Percentiles rank a stretch among this genome's conserved stretches.
Evolutionary conservation across 2,797 vertebrate genomes (phyloP).

Genomic region (Scyliorhinus canicula): DNA sequence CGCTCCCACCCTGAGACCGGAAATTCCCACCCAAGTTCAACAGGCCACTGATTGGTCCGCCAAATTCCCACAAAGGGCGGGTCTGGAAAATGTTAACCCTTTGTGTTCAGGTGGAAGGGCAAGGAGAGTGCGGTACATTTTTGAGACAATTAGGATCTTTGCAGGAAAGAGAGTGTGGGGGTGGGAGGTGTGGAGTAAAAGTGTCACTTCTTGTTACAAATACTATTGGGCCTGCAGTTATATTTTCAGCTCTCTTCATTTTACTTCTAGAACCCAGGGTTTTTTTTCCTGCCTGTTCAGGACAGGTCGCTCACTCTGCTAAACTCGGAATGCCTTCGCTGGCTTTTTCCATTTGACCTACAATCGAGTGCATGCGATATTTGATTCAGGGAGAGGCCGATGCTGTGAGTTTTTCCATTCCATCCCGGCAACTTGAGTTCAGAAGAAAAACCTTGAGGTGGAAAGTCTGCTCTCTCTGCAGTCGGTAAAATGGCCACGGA

Average conservation of each 20-base stretch:
- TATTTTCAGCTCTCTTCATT: neutral
- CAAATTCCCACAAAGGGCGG: too few species aligned
- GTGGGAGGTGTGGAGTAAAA: neutral
- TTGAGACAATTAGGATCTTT: neutral
- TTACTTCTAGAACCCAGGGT: neutral
- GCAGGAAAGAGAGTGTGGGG: neutral
- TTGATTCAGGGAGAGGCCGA: neutral
- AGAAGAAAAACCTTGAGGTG: neutral
- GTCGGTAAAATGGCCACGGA: neutral
- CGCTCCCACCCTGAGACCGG: too few species aligned
- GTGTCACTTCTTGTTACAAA: neutral
- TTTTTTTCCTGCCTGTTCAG: neutral
- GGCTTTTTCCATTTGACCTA: neutral
- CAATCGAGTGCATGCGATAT: neutral
- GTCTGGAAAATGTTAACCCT: too few species aligned
- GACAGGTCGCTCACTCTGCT: neutral
- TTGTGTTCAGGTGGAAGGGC: neutral
- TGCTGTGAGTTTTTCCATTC: neutral
- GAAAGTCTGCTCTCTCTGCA: neutral
- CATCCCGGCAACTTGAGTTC: neutral
- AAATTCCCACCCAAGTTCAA: too few species aligned
- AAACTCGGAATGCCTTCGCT: neutral
- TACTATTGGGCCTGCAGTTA: neutral
- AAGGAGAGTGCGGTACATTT: neutral
- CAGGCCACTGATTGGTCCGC: too few species aligned